Base-by-base conservation (phyloP, 2,797 vertebrate genomes). In the Tauraco hartlaubi region DNA sequence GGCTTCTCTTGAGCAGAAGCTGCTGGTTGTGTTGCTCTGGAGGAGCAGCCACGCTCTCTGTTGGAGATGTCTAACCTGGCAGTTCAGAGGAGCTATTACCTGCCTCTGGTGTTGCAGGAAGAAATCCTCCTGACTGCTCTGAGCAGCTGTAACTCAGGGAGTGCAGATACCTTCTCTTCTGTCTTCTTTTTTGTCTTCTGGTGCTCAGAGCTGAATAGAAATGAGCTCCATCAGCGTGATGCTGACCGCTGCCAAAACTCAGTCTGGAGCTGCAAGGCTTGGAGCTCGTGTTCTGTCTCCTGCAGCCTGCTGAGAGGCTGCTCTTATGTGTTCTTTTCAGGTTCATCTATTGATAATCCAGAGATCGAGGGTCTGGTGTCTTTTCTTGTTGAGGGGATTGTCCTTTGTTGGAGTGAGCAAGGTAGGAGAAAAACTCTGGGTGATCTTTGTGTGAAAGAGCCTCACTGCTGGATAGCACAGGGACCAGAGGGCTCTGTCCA, bases 341-440 rank as follows among this genome's bases (percentile, higher is more conserved):
- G 39, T n/a, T 48, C 22, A 3, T 43, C 29, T 31, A 3, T 25
- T 11, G 31, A 20, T 6, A 15, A 11, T 2, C 3, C 0, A 2
- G 26, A 35, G 37, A 17, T 14, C 0, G 0, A 39, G 21, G 51
- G 58, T 9, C 28, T 71, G 52, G 5, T 0, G 6, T 6, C 35
- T 20, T 10, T 3, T 17, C 29, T 55, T 43, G 18, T 11, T 29
- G 21, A 48, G n/a, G 41, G 25, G 22, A 3, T 26, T 29, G 31
- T 31, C 9, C 18, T 44, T 19, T 35, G 25, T 11, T 26, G 58
- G n/a, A 7, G 13, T 37, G 54, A 74, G 44, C 23, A 14, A 76
- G 21, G 41, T 13, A 43, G 39, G 41, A 41, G 41, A 5, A 29
- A 54, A 83, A 7, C 16, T 51, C 22, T 3, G 0, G 5, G 0